Base-by-base conservation (phyloP, 1,140 invertebrate genomes). In the Bombus ignitus region DNA sequence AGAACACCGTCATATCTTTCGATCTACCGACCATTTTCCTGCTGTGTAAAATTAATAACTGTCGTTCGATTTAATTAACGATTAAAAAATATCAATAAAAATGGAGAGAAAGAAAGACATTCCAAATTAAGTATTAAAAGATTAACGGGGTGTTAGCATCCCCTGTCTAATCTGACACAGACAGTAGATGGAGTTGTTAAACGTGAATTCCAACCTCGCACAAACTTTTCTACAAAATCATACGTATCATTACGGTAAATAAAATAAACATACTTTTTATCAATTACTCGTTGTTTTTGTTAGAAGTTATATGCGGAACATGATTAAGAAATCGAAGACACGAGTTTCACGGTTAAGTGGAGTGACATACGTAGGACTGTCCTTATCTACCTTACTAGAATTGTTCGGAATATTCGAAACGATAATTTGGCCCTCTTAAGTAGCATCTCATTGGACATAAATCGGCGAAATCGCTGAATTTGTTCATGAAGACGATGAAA, bases 401-500 rank as follows among this genome's bases (percentile, higher is more conserved):
- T 76, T 76, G 81, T 79, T 75, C 89, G 87, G 18, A 91, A 15
- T 28, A 59, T 88, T 75, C 85, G 81, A 76, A 86, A 47, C 37
- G 85, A 59, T 85, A 88, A 76, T 79, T 80, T 91, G 65, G 76
- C 79, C 84, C 77, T 94, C 77, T 79, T 89, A 79, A 91, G 79
- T 83, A 92, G 92, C 94, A 94, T 94, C 88, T 94, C 93, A 94
- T 94, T 90, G 72, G 83, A 81, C 85, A 53, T 62, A 59, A 83
- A 84, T 78, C 44, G 42, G 77, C 87, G 74, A 53, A 88, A 92
- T 88, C 74, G 65, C 59, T 81, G 39, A 91, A 94, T 94, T 93
- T 94, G 18, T 89, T 42, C 85, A 90, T 85, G 72, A 87, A 92
- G 37, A 81, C 42, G 77, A 44, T 57, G 13, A 78, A 68, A 39